A percentile compares a stretch with the other conserved stretches of the same genome.
These are phyloP conservation scores for Carposina sasakii DNA, from an alignment of 1,140 invertebrate genomes.

Conservation along the genomic window DNA sequence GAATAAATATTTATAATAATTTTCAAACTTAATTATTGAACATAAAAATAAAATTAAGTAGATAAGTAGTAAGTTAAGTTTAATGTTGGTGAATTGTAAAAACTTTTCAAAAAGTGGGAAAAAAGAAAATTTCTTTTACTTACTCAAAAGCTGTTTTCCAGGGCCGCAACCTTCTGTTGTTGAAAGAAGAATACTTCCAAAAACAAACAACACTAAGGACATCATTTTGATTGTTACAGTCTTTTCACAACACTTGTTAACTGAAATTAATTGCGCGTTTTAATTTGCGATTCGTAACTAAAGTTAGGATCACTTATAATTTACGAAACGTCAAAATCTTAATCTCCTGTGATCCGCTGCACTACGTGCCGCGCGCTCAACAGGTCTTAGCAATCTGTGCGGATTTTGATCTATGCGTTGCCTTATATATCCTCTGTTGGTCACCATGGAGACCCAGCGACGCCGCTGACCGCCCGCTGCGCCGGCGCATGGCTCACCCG, in stretches of 20 bases:
- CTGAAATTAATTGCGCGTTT: slow-evolving; percentile 44
- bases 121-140: slow-evolving; percentile 25
- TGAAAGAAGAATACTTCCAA: slow-evolving; percentile 50
- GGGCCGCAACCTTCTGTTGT: slow-evolving; percentile 62
- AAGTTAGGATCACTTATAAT: slow-evolving; percentile 54
- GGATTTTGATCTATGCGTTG: slow-evolving; percentile 23
- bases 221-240: slow-evolving; percentile 49
- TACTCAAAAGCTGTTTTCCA: slow-evolving; percentile 61
- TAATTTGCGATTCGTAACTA: slow-evolving; percentile 67
- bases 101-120: not conserved
- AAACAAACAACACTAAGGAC: slow-evolving; percentile 68
- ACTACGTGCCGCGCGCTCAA: slow-evolving; percentile 62
- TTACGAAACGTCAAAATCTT: slow-evolving; percentile 66
- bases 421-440: slow-evolving; percentile 48
- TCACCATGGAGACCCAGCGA: slow-evolving; percentile 57
- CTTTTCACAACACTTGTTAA: slow-evolving; percentile 59
- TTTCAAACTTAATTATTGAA: too few species aligned
- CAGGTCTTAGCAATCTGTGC: slow-evolving; percentile 54
- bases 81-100: not conserved
- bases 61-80: too few species aligned
- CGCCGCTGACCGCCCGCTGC: slow-evolving; percentile 38
- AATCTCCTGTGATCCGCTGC: slow-evolving; percentile 57
- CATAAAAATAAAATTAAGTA: not conserved
- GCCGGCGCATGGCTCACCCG: slow-evolving; percentile 18
- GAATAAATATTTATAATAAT: too few species aligned